Conservation (phyloP, 2,888 invertebrate species). For the Eretmocerus hayati region DNA sequence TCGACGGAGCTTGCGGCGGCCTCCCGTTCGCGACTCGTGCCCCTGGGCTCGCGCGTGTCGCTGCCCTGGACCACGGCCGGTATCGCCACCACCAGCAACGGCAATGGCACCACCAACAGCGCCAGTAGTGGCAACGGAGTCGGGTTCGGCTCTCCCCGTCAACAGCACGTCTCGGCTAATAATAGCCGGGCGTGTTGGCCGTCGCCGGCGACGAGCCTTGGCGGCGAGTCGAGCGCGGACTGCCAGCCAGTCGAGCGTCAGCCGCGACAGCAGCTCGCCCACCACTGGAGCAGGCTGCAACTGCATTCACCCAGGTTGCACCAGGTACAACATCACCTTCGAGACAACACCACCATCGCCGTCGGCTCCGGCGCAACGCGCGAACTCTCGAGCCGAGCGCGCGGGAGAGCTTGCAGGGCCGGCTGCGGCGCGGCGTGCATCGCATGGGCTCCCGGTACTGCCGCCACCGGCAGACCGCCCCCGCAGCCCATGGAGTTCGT, state of each 20-base stretch:
- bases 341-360: too few species aligned
- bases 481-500: conserved; percentile 20
- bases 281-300: conserved; percentile 39
- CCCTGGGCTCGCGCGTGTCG: conserved; percentile 17
- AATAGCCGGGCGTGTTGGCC: conserved; percentile 6
- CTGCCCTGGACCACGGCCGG: conserved; percentile 16
- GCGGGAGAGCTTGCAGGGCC: background rate
- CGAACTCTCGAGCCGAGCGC: background rate
- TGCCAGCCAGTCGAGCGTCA: conserved; percentile 7
- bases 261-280: conserved; percentile 18
- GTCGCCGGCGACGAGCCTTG: conserved; percentile 1
- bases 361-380: too few species aligned
- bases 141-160: conserved; percentile 3
- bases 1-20: conserved; percentile 28
- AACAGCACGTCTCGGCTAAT: conserved; percentile 3
- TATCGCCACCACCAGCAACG: conserved; percentile 18
- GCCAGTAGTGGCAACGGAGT: background rate
- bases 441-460: too few species aligned
- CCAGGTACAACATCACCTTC: too few species aligned
- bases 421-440: background rate
- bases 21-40: conserved; percentile 25
- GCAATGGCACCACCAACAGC: conserved; percentile 13
- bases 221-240: conserved; percentile 11
- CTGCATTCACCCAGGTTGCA: conserved; percentile 42
- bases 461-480: background rate